These are phyloP conservation scores for Notarius quadriscutis DNA, from an alignment of 2,113 vertebrate genomes.

Conservation along the genomic window DNA sequence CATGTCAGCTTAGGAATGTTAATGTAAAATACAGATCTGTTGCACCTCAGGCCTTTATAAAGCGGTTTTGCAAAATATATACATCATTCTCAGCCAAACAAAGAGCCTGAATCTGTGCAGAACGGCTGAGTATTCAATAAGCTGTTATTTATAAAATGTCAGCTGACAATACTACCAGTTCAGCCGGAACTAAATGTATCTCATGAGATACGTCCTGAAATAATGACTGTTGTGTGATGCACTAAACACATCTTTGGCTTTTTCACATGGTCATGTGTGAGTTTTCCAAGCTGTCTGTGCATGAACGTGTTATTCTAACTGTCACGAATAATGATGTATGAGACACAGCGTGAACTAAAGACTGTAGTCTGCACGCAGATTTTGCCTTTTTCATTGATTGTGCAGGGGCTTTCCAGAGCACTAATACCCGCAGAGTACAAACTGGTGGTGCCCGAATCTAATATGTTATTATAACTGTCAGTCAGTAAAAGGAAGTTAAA, in stretches of 20 bases:
- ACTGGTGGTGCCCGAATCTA: constrained; percentile 14
- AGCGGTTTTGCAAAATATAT: constrained; percentile 16
- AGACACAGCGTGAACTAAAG: constrained; percentile 12
- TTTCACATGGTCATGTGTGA: neutral
- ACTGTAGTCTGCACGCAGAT: neutral
- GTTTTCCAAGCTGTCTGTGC: neutral
- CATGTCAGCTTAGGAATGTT: constrained; percentile 22
- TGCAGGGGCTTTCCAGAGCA: constrained; percentile 29
- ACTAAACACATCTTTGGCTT: constrained; percentile 5
- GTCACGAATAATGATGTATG: constrained; percentile 28
- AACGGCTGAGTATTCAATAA: constrained; percentile 5
- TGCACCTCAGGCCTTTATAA: constrained; percentile 7
- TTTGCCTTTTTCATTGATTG: constrained; percentile 23
- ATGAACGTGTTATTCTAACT: neutral
- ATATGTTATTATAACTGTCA: constrained; percentile 38
- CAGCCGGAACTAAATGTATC: neutral
- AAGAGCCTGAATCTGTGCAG: neutral
- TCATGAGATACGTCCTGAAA: neutral
- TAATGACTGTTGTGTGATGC: neutral
- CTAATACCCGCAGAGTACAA: constrained; percentile 15
- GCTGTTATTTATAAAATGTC: constrained; percentile 14
- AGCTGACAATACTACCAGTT: neutral
- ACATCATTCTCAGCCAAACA: neutral
- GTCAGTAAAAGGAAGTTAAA: constrained; percentile 37
- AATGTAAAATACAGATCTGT: constrained; percentile 42